Evolutionary conservation across 2,888 invertebrate species (phyloP).

Genomic region (Pimpla rufipes): DNA sequence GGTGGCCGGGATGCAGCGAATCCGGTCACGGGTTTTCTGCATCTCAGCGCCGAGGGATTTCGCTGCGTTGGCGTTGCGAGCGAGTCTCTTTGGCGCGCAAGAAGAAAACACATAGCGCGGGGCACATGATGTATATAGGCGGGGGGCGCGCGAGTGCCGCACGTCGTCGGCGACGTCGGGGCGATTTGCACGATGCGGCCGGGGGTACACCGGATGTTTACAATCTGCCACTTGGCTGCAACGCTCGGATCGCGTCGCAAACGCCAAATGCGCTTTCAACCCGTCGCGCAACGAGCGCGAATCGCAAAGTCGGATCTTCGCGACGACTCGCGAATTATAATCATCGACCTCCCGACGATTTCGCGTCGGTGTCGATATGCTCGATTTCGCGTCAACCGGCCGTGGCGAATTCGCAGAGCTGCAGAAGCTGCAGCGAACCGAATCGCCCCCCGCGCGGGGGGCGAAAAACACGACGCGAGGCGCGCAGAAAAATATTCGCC

Average conservation of each 20-base stretch:
- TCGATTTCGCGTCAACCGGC: constrained; percentile 54
- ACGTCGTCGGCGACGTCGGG: constrained; percentile 64
- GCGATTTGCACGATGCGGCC: constrained; percentile 75
- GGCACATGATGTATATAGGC: not conserved
- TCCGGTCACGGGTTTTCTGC: constrained; percentile 29
- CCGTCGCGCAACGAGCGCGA: too few species aligned
- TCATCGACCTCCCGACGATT: not conserved
- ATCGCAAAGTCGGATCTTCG: not conserved
- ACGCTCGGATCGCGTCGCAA: constrained; percentile 65
- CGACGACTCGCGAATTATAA: not conserved
- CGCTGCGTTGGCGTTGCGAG: constrained; percentile 16
- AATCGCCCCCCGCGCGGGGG: constrained; percentile 59
- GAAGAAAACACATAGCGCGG: constrained; percentile 4
- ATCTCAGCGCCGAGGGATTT: not conserved
- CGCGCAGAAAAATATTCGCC: constrained; percentile 77
- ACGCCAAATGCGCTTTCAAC: constrained; percentile 37
- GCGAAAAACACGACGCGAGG: constrained; percentile 61
- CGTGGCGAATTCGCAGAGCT: constrained; percentile 41
- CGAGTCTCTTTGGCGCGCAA: not conserved
- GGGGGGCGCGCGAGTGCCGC: too few species aligned
- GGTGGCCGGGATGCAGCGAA: constrained; percentile 24
- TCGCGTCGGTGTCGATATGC: constrained; percentile 30
- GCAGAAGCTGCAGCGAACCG: constrained; percentile 9
- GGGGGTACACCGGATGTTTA: constrained; percentile 80
- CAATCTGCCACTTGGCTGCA: constrained; percentile 82